Evolutionary conservation across 2,797 vertebrate genomes (phyloP).

Genomic region (Hoplostethus mediterraneus): DNA sequence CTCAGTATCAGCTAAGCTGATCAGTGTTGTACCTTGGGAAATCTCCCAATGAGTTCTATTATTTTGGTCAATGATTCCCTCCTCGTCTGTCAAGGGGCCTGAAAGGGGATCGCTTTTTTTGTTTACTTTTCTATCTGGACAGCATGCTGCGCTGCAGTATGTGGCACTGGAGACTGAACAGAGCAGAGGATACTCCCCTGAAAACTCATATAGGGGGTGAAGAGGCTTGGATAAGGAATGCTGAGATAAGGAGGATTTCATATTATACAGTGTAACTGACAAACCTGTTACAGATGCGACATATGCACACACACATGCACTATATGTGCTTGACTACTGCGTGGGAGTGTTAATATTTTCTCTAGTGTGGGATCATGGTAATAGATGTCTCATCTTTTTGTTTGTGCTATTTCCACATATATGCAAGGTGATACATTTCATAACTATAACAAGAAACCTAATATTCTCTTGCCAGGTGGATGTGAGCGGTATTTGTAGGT

Average conservation of each 20-base stretch:
- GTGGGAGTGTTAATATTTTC: conserved; percentile 73
- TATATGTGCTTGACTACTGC: conserved; percentile 53
- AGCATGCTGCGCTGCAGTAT: conserved; percentile 3
- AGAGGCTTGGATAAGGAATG: conserved; percentile 32
- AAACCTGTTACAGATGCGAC: conserved; percentile 45
- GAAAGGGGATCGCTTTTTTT: conserved; percentile 31
- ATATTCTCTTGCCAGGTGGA: conserved; percentile 75
- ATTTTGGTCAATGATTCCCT: conserved; percentile 46
- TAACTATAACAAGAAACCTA: conserved; percentile 73
- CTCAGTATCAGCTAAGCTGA: conserved; percentile 43
- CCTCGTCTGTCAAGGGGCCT: conserved; percentile 40
- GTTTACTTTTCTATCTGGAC: conserved; percentile 37
- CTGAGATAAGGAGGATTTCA: conserved; percentile 27
- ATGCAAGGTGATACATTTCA: conserved; percentile 76
- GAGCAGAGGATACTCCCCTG: conserved; percentile 31
- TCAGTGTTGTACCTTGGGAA: conserved; percentile 59
- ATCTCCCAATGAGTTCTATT: conserved; percentile 61
- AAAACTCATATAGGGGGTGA: conserved; percentile 37
- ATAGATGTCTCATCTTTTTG: conserved; percentile 75
- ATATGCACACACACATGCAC: conserved; percentile 46
- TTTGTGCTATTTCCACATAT: conserved; percentile 73
- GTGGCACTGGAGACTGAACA: conserved; percentile 20
- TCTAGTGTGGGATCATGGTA: conserved; percentile 68
- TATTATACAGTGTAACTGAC: conserved; percentile 1
- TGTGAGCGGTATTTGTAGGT: conserved; percentile 76